Base-by-base conservation (phyloP, 2,888 invertebrate genomes). In the Drosophila parthenogenetica region DNA sequence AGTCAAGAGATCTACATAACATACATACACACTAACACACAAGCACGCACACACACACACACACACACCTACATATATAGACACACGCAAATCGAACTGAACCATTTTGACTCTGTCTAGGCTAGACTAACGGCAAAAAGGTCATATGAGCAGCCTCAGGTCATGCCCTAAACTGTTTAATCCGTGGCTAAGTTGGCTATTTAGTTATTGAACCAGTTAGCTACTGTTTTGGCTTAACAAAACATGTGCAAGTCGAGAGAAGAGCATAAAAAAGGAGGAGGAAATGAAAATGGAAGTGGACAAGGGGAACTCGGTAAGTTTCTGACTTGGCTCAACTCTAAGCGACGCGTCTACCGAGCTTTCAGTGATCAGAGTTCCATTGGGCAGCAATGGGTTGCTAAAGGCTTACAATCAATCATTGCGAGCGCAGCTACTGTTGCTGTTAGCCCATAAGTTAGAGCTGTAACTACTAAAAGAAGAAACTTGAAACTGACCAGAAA, bases 321-420 rank as follows among this genome's bases (percentile, higher is more conserved):
- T 29, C 29, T 5, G 8, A 29, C 29, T 29, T 29, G 2, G 8
- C 8, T 8, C 29, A 29, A 8, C 29, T 29, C 29, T 8, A 8
- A 29, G 8, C 8, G 8, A 29, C 29, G 8, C 2, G 29, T 29
- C 8, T 7, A 5, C 29, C 8, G 29, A 2, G 8, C 8, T 29
- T 29, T 29, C 29, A 8, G 29, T 8, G 29, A 29, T 29, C 29
- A 8, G 29, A 8, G 29, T 8, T 8, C 8, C 29, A 29, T 5
- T 11, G 14, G 29, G 19, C 1, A 11, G 40, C 25, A 7, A 25
- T 25, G 53, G 35, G 42, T 49, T 13, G 67, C n/a, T 58, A 68
- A 53, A 75, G 75, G 74, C 63, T 50, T 45, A 58, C 66, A 66
- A 74, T 74, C 66, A 74, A 74, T 74, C 75, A 74, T 17, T 59